Conservation (phyloP, 2,113 vertebrate species). For the Ranitomeya variabilis region DNA sequence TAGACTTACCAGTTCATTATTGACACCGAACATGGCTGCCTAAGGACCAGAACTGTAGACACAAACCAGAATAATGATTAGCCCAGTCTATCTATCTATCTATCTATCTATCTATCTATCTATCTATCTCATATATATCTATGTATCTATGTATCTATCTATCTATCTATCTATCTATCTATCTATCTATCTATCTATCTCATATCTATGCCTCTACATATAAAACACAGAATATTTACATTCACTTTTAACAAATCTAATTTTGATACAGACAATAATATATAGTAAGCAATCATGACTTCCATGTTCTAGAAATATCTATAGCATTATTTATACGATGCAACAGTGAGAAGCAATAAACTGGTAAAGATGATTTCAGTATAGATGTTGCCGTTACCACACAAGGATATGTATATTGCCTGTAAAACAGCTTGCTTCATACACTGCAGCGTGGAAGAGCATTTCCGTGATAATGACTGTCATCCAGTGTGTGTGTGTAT, state of each 20-base stretch:
- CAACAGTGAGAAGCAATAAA: neutral
- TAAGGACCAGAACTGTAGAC: neutral
- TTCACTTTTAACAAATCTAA: too few species aligned
- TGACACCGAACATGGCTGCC: conserved; percentile 60
- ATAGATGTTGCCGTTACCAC: neutral
- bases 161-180: too few species aligned
- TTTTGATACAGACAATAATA: too few species aligned
- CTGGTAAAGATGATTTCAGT: neutral
- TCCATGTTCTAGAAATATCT: too few species aligned
- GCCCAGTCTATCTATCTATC: neutral
- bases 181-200: too few species aligned
- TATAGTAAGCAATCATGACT: too few species aligned
- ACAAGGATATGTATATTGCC: neutral
- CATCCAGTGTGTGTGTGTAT: neutral
- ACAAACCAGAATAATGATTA: neutral
- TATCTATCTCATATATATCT: too few species aligned
- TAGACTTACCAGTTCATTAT: conserved; percentile 64
- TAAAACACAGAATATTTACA: too few species aligned
- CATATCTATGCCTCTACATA: too few species aligned
- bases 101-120: too few species aligned
- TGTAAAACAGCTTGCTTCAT: neutral
- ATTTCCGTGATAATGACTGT: neutral
- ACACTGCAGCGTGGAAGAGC: neutral
- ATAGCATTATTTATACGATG: too few species aligned
- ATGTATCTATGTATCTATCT: too few species aligned